Evolutionary conservation across 2,888 invertebrate species (phyloP).

Genomic region (Drosophila diplacantha): DNA sequence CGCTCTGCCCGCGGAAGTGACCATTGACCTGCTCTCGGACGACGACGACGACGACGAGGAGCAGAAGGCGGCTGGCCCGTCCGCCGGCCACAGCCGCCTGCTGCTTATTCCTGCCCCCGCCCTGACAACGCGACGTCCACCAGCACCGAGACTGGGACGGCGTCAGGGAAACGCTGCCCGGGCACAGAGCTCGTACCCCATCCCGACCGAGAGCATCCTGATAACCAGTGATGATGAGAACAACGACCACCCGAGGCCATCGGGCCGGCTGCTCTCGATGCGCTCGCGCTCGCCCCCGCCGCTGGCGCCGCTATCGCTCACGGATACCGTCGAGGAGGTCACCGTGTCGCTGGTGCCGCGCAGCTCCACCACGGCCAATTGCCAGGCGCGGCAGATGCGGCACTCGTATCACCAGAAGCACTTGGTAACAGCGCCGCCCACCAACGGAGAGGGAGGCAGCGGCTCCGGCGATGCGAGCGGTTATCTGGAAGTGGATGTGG

Average conservation of each 20-base stretch:
- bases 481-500: conserved; percentile 53
- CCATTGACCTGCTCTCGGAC: conserved; percentile 74
- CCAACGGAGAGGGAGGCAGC: not conserved
- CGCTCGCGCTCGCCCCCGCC: conserved; percentile 64
- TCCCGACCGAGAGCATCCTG: conserved; percentile 60
- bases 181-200: not conserved
- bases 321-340: conserved; percentile 69
- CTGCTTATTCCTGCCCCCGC: conserved; percentile 36
- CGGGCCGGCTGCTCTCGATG: conserved; percentile 18
- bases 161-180: not conserved
- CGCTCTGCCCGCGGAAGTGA: conserved; percentile 64
- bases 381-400: conserved; percentile 47
- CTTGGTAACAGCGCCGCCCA: conserved; percentile 5
- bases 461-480: conserved; percentile 27
- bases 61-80: conserved; percentile 6
- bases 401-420: conserved; percentile 17
- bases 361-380: conserved; percentile 62
- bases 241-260: not conserved
- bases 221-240: conserved; percentile 71
- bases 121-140: not conserved
- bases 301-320: conserved; percentile 57
- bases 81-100: conserved; percentile 39
- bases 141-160: not conserved
- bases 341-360: conserved; percentile 74
- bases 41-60: conserved; percentile 55